A percentile compares a stretch with the other conserved stretches of the same genome.
These are phyloP conservation scores for Sialia sialis DNA, from an alignment of 2,113 vertebrate species.

Conservation along the genomic window DNA sequence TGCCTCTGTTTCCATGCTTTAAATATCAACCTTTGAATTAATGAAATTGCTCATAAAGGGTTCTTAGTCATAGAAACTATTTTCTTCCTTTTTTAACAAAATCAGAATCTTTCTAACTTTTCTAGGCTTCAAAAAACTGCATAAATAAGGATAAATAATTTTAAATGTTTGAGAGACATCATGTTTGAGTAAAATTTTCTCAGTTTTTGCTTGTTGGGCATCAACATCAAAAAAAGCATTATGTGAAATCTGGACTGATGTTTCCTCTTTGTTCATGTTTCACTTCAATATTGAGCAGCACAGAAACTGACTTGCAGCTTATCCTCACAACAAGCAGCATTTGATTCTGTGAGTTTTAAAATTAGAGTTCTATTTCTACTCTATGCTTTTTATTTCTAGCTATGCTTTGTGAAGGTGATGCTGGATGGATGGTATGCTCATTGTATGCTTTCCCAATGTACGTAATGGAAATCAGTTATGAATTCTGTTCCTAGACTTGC, in stretches of 20 bases:
- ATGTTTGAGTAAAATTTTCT: background rate
- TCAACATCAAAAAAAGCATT: background rate
- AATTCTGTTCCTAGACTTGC: background rate
- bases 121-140: background rate
- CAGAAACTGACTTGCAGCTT: background rate
- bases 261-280: background rate
- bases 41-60: background rate
- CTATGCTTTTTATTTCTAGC: too few relatives aligned
- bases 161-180: background rate
- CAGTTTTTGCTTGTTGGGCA: background rate
- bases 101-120: background rate
- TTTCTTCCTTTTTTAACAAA: background rate
- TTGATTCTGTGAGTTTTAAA: background rate
- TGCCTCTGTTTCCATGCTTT: background rate
- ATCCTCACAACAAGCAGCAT: background rate
- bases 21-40: background rate
- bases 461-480: background rate
- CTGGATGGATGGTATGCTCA: background rate
- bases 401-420: background rate
- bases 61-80: background rate
- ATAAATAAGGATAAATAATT: background rate
- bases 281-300: background rate
- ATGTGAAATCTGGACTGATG: background rate
- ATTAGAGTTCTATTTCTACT: background rate
- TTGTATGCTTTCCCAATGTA: background rate